Percentiles rank a stretch among this genome's conserved stretches.
Conservation (phyloP, 2,113 vertebrate species). For the Alouatta palliata region DNA sequence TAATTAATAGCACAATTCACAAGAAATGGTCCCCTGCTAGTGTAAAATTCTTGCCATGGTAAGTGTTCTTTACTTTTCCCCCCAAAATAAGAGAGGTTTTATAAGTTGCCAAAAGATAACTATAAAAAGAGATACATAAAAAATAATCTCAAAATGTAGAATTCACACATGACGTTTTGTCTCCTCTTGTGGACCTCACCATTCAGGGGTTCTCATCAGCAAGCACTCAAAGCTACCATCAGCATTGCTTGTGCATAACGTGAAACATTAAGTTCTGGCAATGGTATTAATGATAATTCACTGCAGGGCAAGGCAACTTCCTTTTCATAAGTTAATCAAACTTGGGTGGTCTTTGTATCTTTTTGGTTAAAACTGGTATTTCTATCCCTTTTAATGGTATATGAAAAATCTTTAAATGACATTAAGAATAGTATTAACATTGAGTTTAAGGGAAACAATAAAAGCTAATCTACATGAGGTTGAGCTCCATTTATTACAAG, state of each 20-base stretch:
- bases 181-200: fast-evolving
- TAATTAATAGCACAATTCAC: background rate
- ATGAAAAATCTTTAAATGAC: background rate
- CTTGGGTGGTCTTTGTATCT: background rate
- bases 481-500: background rate
- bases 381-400: background rate
- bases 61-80: background rate
- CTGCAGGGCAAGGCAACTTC: too few relatives aligned
- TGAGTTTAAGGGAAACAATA: background rate
- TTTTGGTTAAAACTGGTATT: background rate
- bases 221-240: fast-evolving
- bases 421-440: background rate
- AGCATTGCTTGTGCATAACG: background rate
- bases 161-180: background rate
- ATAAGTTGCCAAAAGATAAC: background rate
- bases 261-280: fast-evolving
- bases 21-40: background rate
- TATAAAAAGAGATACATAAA: background rate
- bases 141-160: background rate
- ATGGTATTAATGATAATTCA: background rate
- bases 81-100: background rate
- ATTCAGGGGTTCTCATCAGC: fast-evolving
- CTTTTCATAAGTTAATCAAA: background rate
- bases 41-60: background rate
- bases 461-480: background rate